A percentile compares a stretch with the other conserved stretches of the same genome.
Conservation (phyloP, 2,888 invertebrate species). For the Leptopilina drosophilae region DNA sequence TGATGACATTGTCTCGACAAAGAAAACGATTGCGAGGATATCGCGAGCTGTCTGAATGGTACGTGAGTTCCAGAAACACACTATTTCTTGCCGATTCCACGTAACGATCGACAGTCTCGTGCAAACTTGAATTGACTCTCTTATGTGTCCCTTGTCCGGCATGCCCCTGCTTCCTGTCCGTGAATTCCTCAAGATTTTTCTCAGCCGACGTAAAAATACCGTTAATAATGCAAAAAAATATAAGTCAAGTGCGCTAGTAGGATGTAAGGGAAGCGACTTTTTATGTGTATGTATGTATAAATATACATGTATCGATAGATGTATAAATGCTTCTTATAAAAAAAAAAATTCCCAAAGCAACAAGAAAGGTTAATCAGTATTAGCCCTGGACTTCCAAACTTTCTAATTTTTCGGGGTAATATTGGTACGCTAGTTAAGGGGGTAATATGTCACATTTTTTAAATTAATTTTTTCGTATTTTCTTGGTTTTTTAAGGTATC, state of each 20-base stretch:
- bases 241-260: slow-evolving; percentile 37
- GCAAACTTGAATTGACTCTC: slow-evolving; percentile 45
- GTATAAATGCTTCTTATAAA: too few relatives aligned
- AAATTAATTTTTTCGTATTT: too few relatives aligned
- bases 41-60: slow-evolving; percentile 55
- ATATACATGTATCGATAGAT: neutral
- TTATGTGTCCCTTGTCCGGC: slow-evolving; percentile 56
- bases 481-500: too few relatives aligned
- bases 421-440: too few relatives aligned
- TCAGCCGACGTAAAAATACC: slow-evolving; percentile 45
- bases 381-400: too few relatives aligned
- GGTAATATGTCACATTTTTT: too few relatives aligned
- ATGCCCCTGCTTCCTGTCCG: slow-evolving; percentile 61
- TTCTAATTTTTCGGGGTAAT: too few relatives aligned
- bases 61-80: slow-evolving; percentile 73
- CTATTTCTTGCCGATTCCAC: slow-evolving; percentile 65
- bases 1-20: slow-evolving; percentile 1
- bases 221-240: slow-evolving; percentile 46
- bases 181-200: slow-evolving; percentile 55
- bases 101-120: slow-evolving; percentile 58
- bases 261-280: slow-evolving; percentile 24
- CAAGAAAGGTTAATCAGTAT: too few relatives aligned
- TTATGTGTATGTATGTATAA: neutral
- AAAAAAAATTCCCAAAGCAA: too few relatives aligned
- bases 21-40: slow-evolving; percentile 29